A percentile compares a stretch with the other conserved stretches of the same genome.
phyloP scores from a whole-genome alignment of 2,888 invertebrate genomes.

The Byasa hedistus region DNA sequence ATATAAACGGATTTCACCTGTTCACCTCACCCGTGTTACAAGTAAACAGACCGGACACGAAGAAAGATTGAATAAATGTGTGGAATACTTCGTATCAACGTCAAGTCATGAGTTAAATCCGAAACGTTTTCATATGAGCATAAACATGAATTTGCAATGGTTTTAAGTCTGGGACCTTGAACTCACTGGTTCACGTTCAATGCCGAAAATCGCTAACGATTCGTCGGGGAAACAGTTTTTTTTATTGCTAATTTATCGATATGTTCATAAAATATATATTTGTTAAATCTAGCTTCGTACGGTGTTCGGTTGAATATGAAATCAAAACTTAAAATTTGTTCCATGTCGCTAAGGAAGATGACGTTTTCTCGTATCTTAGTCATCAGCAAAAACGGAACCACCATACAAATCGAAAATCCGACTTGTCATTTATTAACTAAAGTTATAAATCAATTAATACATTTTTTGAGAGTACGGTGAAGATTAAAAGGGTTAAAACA shows the following conservation, averaged over 20 bases:
- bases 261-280: neutral
- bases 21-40: neutral
- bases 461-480: no score
- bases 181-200: conserved; percentile 24
- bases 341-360: no score
- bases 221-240: conserved; percentile 14
- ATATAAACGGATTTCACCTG: neutral
- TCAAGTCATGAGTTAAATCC: conserved; percentile 11
- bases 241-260: neutral
- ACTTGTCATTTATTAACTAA: no score
- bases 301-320: neutral
- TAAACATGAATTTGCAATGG: conserved; percentile 28
- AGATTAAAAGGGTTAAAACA: no score
- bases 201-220: conserved; percentile 22
- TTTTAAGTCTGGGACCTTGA: conserved; percentile 22
- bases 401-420: no score
- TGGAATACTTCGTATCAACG: conserved; percentile 23
- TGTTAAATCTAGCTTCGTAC: neutral
- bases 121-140: conserved; percentile 21
- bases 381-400: no score
- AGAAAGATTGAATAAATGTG: conserved; percentile 20
- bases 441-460: no score
- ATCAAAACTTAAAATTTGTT: neutral
- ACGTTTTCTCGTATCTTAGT: no score
- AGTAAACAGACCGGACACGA: conserved; percentile 10